Percentiles rank a stretch among this genome's conserved stretches.
Evolutionary conservation across 2,797 vertebrate genomes (phyloP).

Genomic region (Melanotaenia boesemani): DNA sequence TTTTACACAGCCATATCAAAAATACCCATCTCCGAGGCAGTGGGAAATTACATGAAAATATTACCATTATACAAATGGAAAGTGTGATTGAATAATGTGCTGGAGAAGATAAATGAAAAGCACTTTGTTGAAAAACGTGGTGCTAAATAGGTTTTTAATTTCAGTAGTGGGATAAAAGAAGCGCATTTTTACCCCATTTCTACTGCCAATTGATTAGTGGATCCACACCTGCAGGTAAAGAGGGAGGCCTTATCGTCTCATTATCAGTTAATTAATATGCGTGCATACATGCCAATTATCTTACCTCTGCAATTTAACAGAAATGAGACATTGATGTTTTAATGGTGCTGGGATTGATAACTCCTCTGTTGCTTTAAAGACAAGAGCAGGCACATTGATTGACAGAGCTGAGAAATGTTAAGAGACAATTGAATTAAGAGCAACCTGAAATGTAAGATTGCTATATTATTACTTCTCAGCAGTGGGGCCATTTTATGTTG

Average conservation of each 20-base stretch:
- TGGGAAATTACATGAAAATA: conserved; percentile 88
- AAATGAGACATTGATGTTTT: conserved; percentile 91
- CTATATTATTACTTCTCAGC: conserved; percentile 60
- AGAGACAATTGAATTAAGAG: conserved; percentile 77
- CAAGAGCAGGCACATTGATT: conserved; percentile 79
- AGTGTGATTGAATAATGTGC: conserved; percentile 89
- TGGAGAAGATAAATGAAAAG: conserved; percentile 91
- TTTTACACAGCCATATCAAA: conserved; percentile 83
- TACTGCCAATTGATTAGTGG: conserved; percentile 88
- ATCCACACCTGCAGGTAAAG: conserved; percentile 86
- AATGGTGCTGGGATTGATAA: conserved; percentile 86
- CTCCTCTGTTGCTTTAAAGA: conserved; percentile 82
- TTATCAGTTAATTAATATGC: conserved; percentile 98
- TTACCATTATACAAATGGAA: conserved; percentile 89
- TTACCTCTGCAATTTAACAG: conserved; percentile 89
- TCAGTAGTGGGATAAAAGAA: conserved; percentile 86
- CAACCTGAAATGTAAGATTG: conserved; percentile 66
- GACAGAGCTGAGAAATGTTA: conserved; percentile 70
- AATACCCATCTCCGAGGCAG: conserved; percentile 82
- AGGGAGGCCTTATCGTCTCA: conserved; percentile 88
- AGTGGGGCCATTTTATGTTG: conserved; percentile 20
- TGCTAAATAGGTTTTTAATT: conserved; percentile 91
- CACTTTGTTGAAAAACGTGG: conserved; percentile 91
- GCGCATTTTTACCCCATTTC: conserved; percentile 82
- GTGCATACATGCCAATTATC: conserved; percentile 90